phyloP scores from a whole-genome alignment of 2,888 invertebrate species.

The Piscicola geometra region DNA sequence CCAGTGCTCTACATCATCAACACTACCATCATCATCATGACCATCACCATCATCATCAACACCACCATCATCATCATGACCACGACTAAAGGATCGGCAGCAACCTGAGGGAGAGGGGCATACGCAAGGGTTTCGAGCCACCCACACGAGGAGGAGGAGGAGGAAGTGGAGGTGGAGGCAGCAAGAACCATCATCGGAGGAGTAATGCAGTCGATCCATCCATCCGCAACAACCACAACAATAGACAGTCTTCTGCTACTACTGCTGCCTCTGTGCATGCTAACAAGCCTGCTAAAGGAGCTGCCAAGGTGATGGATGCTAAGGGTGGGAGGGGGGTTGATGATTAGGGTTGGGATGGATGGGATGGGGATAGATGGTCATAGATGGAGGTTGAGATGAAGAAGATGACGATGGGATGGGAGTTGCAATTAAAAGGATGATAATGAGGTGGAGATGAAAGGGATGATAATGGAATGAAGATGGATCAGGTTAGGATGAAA shows the following conservation, averaged over 20 bases:
- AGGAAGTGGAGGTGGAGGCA: too few relatives aligned
- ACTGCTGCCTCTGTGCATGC: neutral
- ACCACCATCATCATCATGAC: too few relatives aligned
- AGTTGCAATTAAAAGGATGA: constrained; percentile 9
- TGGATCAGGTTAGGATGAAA: constrained; percentile 19
- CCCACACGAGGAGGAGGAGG: neutral
- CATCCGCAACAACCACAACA: too few relatives aligned
- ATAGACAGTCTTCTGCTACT: too few relatives aligned
- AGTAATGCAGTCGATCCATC: neutral
- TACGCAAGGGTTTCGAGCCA: constrained; percentile 14
- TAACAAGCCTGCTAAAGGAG: neutral
- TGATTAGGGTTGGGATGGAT: constrained; percentile 14
- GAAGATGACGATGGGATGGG: neutral
- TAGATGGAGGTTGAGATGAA: neutral
- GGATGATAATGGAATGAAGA: constrained; percentile 6
- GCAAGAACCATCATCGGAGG: constrained; percentile 12
- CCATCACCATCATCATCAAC: too few relatives aligned
- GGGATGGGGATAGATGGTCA: constrained; percentile 15
- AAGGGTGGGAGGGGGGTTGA: neutral
- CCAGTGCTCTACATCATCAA: too few relatives aligned
- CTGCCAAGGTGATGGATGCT: neutral
- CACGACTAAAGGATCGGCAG: neutral
- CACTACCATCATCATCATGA: too few relatives aligned
- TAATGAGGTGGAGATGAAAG: constrained; percentile 18
- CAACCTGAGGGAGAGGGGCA: neutral